Conservation (phyloP, 2,888 invertebrate species). For the Mesorhabditis belari region DNA sequence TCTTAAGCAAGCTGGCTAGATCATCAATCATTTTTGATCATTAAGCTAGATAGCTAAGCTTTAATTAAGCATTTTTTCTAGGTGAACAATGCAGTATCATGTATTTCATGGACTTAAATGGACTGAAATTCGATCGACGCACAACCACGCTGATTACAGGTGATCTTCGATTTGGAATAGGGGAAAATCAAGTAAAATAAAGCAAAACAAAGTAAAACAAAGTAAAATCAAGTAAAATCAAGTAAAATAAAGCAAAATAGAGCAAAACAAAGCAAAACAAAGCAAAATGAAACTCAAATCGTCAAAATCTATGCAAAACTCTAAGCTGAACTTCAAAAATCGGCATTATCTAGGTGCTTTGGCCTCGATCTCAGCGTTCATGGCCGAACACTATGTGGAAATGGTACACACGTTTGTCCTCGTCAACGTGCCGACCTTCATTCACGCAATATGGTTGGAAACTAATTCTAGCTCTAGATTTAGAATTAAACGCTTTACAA, state of each 20-base stretch:
- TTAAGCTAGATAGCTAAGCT: not conserved
- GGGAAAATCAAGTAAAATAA: no score
- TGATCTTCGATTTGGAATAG: no score
- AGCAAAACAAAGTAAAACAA: no score
- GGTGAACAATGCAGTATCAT: slow-evolving; percentile 44
- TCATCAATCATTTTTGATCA: not conserved
- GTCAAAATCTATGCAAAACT: no score
- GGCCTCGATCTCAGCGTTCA: slow-evolving; percentile 47
- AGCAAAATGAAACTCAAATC: no score
- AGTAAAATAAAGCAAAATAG: no score
- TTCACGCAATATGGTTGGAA: slow-evolving; percentile 30
- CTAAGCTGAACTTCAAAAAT: not conserved
- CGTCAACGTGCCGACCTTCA: slow-evolving; percentile 48
- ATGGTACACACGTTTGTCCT: slow-evolving; percentile 47
- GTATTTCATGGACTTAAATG: slow-evolving; percentile 50
- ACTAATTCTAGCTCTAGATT: not conserved
- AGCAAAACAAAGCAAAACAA: no score
- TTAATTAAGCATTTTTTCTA: slow-evolving; percentile 12
- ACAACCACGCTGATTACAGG: slow-evolving; percentile 30
- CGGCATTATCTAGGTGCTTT: slow-evolving; percentile 31
- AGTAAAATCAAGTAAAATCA: no score
- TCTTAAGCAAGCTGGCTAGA: not conserved
- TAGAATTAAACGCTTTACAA: not conserved
- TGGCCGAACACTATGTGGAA: slow-evolving; percentile 47
- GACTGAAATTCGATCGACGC: slow-evolving; percentile 39